These are phyloP conservation scores for Dinomys branickii DNA, from an alignment of 2,113 vertebrate genomes.

Conservation along the genomic window DNA sequence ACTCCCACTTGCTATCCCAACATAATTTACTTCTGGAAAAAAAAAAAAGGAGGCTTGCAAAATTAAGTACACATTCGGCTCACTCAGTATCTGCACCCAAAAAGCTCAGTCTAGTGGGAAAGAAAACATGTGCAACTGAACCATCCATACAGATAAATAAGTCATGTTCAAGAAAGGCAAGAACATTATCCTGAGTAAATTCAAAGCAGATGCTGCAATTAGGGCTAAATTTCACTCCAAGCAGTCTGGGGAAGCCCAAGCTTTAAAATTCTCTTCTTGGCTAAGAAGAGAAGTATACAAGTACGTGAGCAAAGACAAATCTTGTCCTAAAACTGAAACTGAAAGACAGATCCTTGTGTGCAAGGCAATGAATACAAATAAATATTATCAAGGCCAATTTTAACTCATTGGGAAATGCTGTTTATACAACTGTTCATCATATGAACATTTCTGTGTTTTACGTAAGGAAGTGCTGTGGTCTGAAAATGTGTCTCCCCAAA, in stretches of 20 bases:
- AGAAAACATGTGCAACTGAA: neutral
- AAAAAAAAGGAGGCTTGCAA: conserved; percentile 49
- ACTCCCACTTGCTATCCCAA: neutral
- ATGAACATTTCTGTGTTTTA: neutral
- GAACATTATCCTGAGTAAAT: conserved; percentile 36
- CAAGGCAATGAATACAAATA: neutral
- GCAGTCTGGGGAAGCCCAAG: conserved; percentile 57
- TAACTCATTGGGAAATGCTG: neutral
- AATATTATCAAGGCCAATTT: neutral
- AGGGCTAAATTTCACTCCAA: conserved; percentile 40
- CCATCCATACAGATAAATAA: conserved; percentile 35
- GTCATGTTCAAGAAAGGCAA: conserved; percentile 31
- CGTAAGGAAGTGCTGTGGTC: neutral
- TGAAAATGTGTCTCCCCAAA: neutral
- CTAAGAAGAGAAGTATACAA: neutral
- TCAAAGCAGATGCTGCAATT: conserved; percentile 55
- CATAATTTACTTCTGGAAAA: conserved; percentile 33
- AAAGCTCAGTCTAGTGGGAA: conserved; percentile 29
- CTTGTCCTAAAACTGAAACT: neutral
- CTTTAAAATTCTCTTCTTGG: conserved; percentile 24
- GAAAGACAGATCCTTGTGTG: neutral
- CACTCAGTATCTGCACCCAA: conserved; percentile 10
- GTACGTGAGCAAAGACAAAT: neutral
- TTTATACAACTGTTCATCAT: neutral
- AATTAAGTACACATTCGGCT: conserved; percentile 44